phyloP scores from a whole-genome alignment of 2,888 invertebrate genomes.

The Dynastes tityus region DNA sequence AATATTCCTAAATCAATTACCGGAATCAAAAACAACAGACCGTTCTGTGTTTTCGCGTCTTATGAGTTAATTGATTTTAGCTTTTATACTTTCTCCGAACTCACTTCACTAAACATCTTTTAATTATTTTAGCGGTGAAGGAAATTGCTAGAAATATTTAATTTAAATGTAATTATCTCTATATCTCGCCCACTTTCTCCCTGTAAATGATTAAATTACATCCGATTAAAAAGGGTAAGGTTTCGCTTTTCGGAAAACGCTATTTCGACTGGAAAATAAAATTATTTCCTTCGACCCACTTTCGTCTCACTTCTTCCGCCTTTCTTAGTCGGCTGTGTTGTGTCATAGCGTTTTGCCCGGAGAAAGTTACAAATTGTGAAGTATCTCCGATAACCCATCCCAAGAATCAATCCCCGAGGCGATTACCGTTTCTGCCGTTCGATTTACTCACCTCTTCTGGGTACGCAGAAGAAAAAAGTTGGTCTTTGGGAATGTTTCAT shows the following conservation, averaged over 20 bases:
- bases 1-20: conserved; percentile 24
- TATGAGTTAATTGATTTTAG: conserved; percentile 23
- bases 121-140: conserved; percentile 21
- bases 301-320: not conserved
- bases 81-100: conserved; percentile 1
- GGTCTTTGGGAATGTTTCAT: not conserved
- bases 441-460: not conserved
- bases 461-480: not conserved
- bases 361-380: conserved; percentile 34
- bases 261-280: conserved; percentile 31
- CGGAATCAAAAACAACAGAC: conserved; percentile 32
- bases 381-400: conserved; percentile 15
- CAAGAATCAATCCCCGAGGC: conserved; percentile 21
- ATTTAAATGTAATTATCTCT: conserved; percentile 36
- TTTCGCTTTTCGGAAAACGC: conserved; percentile 21
- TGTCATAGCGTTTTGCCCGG: conserved; percentile 10
- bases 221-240: conserved; percentile 33
- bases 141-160: conserved; percentile 38
- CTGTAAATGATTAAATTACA: conserved; percentile 34
- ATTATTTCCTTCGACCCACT: conserved; percentile 20
- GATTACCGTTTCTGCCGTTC: not conserved
- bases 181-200: conserved; percentile 16
- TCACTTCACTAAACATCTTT: conserved; percentile 13
- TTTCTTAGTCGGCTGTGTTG: not conserved
- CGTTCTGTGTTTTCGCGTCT: not conserved